These are phyloP conservation scores for Pseudococcus longispinus DNA, from an alignment of 2,888 invertebrate species.

Conservation along the genomic window DNA sequence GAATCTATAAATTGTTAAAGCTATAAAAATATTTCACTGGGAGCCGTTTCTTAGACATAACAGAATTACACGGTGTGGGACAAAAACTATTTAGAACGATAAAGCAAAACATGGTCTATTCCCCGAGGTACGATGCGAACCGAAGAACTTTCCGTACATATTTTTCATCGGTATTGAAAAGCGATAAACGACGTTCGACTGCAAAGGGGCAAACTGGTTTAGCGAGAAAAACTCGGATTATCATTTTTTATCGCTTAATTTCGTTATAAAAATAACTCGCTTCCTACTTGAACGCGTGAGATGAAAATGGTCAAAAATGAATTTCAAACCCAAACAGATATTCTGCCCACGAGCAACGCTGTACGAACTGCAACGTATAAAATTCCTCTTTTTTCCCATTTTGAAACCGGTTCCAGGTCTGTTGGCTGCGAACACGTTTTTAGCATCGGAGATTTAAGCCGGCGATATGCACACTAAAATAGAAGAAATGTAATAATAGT, in stretches of 20 bases:
- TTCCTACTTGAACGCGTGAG: not conserved
- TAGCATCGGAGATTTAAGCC: not conserved
- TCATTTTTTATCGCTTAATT: not conserved
- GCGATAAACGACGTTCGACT: not conserved
- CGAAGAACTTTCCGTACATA: not conserved
- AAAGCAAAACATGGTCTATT: conserved; percentile 2
- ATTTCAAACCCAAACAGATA: not conserved
- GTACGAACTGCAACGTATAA: not conserved
- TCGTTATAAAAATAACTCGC: not conserved
- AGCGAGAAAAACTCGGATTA: not conserved
- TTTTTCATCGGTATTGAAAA: not conserved
- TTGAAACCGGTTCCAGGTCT: not conserved
- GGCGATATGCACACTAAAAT: not conserved
- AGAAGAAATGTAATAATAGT: conserved; percentile 11
- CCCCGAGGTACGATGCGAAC: not conserved
- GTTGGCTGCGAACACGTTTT: not conserved
- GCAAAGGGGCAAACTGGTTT: not conserved
- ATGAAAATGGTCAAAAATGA: not conserved
- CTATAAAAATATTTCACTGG: conserved; percentile 8
- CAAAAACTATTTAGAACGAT: conserved; percentile 9
- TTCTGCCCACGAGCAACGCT: not conserved
- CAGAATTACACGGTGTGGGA: conserved; percentile 8
- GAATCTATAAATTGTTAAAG: conserved; percentile 1
- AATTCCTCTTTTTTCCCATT: not conserved
- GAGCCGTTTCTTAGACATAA: conserved; percentile 11